These are phyloP conservation scores for Poecilus cupreus DNA, from an alignment of 2,888 invertebrate species.

Conservation along the genomic window DNA sequence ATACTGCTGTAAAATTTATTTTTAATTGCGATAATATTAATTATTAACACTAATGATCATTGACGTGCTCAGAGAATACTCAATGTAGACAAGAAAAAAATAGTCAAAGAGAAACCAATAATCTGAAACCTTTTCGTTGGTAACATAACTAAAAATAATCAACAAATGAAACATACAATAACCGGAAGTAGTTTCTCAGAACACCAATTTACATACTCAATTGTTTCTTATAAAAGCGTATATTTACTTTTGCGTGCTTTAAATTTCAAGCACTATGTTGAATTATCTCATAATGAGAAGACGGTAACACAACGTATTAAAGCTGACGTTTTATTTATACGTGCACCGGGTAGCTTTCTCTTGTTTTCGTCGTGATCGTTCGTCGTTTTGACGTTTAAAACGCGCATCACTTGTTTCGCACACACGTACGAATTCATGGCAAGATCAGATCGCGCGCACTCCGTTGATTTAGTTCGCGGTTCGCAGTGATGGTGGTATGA, in stretches of 20 bases:
- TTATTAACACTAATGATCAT: too few species aligned
- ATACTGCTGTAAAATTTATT: too few species aligned
- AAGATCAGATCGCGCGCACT: neutral
- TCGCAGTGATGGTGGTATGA: constrained; percentile 38
- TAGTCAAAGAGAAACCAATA: too few species aligned
- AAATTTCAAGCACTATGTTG: neutral
- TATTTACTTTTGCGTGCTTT: constrained; percentile 24
- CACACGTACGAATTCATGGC: neutral
- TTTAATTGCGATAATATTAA: too few species aligned
- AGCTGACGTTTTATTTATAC: neutral
- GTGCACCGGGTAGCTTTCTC: constrained; percentile 39
- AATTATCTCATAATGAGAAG: constrained; percentile 5
- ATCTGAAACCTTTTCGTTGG: too few species aligned
- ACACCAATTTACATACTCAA: constrained; percentile 14
- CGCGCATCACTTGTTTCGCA: constrained; percentile 55
- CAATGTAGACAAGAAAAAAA: too few species aligned
- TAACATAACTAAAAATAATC: neutral
- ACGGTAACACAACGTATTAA: neutral
- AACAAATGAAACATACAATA: neutral
- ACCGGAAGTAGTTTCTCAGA: constrained; percentile 24
- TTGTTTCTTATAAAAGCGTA: constrained; percentile 11
- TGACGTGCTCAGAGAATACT: too few species aligned
- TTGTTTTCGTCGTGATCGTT: constrained; percentile 44
- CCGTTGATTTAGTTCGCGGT: constrained; percentile 34
- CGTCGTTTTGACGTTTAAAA: constrained; percentile 8